phyloP scores from a whole-genome alignment of 2,113 vertebrate species.

The Channa argus region DNA sequence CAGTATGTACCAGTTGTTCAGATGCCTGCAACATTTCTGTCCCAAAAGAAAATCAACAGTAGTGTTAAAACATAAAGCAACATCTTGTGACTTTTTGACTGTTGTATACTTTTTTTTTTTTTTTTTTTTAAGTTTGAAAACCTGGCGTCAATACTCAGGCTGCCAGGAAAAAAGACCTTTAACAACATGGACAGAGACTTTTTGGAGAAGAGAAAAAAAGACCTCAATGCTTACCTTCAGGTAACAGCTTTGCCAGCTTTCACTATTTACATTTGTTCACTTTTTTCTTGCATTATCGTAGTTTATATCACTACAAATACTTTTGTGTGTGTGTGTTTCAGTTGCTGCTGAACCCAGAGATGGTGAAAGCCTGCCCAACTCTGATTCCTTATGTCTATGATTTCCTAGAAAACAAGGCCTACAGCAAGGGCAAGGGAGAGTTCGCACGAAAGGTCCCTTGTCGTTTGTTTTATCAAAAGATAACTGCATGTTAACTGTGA shows the following conservation, averaged over 20 bases:
- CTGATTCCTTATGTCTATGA: conserved; percentile 91
- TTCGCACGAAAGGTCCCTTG: conserved; percentile 95
- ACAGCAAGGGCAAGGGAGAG: conserved; percentile 98
- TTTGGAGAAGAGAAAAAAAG: conserved; percentile 96
- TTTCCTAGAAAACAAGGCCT: conserved; percentile 98
- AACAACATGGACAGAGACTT: conserved; percentile 99
- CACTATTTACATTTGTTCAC: too few relatives aligned
- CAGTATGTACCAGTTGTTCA: not conserved
- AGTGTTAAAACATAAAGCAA: not conserved
- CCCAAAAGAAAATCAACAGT: not conserved
- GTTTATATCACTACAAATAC: not conserved
- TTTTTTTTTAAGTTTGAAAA: conserved; percentile 89
- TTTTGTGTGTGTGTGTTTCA: conserved; percentile 61
- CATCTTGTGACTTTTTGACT: not conserved
- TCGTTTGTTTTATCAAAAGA: conserved; percentile 1
- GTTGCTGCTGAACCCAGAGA: conserved; percentile 95
- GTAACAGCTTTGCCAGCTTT: conserved; percentile 71
- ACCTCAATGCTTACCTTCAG: conserved; percentile 95
- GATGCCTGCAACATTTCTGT: not conserved
- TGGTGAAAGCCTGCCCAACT: conserved; percentile 93
- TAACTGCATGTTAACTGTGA: not conserved
- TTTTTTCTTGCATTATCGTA: not conserved
- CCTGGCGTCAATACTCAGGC: conserved; percentile 90
- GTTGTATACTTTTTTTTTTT: conserved; percentile 33
- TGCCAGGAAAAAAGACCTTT: conserved; percentile 99